Evolutionary conservation across 2,113 vertebrate genomes (phyloP).

Genomic region (Centrocercus urophasianus): DNA sequence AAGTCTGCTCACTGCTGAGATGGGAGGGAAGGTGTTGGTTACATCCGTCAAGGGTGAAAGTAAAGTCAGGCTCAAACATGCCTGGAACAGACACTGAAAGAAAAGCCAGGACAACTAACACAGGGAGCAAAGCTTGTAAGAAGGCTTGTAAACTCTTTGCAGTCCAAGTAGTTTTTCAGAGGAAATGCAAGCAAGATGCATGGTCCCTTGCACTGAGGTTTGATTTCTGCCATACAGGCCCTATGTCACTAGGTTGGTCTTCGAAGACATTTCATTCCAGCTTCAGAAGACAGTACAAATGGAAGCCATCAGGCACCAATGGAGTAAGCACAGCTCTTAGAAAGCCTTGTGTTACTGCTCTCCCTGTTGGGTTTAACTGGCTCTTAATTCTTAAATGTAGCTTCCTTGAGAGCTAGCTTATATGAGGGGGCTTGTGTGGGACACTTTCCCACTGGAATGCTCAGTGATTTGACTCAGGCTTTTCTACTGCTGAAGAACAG

Average conservation of each 20-base stretch:
- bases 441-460: background rate
- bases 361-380: background rate
- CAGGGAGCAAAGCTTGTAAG: constrained; percentile 60
- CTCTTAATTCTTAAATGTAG: background rate
- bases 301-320: background rate
- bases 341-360: background rate
- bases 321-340: background rate
- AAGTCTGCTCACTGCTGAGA: constrained; percentile 14
- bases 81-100: constrained; percentile 29
- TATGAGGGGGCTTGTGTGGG: background rate
- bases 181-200: constrained; percentile 51
- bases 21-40: background rate
- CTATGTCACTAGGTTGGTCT: background rate
- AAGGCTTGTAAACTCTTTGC: constrained; percentile 64
- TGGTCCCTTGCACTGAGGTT: constrained; percentile 40
- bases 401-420: background rate
- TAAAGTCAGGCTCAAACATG: constrained; percentile 55
- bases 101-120: constrained; percentile 46
- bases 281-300: background rate
- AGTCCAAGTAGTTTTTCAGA: constrained; percentile 47
- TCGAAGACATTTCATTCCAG: background rate
- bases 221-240: background rate
- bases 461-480: background rate
- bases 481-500: background rate
- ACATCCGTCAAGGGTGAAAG: background rate